Evolutionary conservation across 2,888 invertebrate genomes (phyloP), one percentile per base, ranked within the genome.

Genomic region (Cyclophora punctaria): DNA sequence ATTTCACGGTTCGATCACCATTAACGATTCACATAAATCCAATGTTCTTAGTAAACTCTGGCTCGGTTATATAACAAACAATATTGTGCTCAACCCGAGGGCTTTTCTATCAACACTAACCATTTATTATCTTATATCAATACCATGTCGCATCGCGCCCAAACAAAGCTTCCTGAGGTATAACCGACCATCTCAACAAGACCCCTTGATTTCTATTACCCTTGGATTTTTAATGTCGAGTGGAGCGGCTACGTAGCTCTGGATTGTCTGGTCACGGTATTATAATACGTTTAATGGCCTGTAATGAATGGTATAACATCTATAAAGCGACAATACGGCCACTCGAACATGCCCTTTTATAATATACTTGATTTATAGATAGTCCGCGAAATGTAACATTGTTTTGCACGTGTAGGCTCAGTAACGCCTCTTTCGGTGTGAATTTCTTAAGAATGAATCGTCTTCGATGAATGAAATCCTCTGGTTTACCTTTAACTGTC

Each of bases 281-380:
- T 80, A 87, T 87, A 88, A 86, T 84, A 77, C 81, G 79, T 83
- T 87, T 85, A 88, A 88, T 88, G 88, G 86, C 80, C 73, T 85
- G 88, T 86, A 88, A 87, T 87, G 87, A 86, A 88, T 85, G 78
- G 83, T 74, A 83, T 86, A 86, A 88, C 88, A 88, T 85, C 87
- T 78, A 88, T 88, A 86, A 87, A 83, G 75, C 75, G 75, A 88
- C 88, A 88, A 88, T 84, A 79, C 73, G 71, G 78, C 76, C 78
- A 83, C 87, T 86, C 83, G 82, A 86, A 85, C 75, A 76, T 74
- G 82, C 79, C 79, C 81, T 77, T 83, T 82, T 85, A 83, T 84
- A 81, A 80, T 83, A 80, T 76, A 69, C 69, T 70, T 88, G 87
- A 88, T 88, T 88, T 87, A 88, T 88, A 74, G 80, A 57, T 51